Conservation (phyloP, 2,797 vertebrate genomes). For the Syngnathus acus region DNA sequence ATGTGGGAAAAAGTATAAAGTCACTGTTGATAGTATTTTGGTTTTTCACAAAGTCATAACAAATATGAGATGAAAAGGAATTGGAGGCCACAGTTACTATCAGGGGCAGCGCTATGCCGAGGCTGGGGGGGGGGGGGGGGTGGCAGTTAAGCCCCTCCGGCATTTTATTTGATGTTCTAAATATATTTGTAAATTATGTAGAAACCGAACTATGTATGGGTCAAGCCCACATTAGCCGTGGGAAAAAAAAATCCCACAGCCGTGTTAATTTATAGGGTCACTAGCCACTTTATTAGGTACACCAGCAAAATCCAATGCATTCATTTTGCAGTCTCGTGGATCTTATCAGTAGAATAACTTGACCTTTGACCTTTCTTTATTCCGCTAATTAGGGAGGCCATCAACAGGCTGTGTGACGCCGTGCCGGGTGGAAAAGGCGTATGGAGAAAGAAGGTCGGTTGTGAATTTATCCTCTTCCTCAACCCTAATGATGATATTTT, state of each 20-base stretch:
- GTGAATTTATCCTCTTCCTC: slow-evolving; percentile 1
- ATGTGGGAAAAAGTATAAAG: background rate
- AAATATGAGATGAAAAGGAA: background rate
- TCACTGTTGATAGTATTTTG: background rate
- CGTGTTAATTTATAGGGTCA: background rate
- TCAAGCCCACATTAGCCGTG: too few relatives aligned
- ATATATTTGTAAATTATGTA: too few relatives aligned
- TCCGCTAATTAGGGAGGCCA: slow-evolving; percentile 80
- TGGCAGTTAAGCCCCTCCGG: too few relatives aligned
- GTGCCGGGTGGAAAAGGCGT: slow-evolving; percentile 86
- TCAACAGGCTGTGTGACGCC: slow-evolving; percentile 89
- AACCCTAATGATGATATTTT: background rate
- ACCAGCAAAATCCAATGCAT: background rate
- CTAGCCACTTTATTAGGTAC: background rate
- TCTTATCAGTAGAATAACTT: background rate
- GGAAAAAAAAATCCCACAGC: background rate
- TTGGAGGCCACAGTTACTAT: too few relatives aligned
- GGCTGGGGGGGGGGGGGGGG: too few relatives aligned
- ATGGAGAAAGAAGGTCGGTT: slow-evolving; percentile 89
- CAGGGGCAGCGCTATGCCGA: too few relatives aligned
- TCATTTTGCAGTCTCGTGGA: background rate
- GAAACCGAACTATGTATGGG: too few relatives aligned
- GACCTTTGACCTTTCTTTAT: slow-evolving; percentile 24
- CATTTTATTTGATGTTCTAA: too few relatives aligned
- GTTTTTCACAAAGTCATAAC: background rate